Evolutionary conservation across 2,113 vertebrate species (phyloP).

Genomic region (Lophochroa leadbeateri): DNA sequence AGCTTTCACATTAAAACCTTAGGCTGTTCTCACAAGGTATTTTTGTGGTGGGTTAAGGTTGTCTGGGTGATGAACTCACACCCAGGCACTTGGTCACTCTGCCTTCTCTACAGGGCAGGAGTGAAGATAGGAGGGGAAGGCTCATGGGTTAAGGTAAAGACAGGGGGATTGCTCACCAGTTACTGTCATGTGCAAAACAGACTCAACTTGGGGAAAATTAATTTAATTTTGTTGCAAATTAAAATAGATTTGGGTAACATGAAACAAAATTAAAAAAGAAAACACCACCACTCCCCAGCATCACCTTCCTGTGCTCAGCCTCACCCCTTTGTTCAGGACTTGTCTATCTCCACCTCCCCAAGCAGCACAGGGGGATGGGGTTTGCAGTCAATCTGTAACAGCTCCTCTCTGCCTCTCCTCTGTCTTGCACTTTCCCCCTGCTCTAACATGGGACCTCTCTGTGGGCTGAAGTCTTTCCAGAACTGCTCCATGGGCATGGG

Average conservation of each 20-base stretch:
- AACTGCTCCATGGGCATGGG: neutral
- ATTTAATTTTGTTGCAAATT: neutral
- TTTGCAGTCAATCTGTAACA: neutral
- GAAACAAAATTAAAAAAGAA: neutral
- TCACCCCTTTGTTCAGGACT: neutral
- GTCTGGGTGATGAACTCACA: neutral
- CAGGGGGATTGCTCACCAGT: neutral
- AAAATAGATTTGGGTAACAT: neutral
- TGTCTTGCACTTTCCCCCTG: neutral
- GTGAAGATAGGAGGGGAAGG: neutral
- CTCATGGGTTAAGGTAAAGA: neutral
- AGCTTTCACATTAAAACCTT: neutral
- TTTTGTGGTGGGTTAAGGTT: neutral
- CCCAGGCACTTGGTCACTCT: fast-evolving
- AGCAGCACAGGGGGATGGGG: fast-evolving
- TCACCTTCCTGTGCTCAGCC: neutral
- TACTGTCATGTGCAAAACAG: neutral
- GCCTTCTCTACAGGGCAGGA: neutral
- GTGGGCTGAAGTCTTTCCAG: neutral
- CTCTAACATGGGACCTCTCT: neutral
- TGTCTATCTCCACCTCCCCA: neutral
- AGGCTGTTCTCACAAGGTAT: neutral
- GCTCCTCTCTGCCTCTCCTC: neutral
- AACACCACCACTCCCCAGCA: neutral
- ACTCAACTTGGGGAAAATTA: neutral